phyloP scores from a whole-genome alignment of 2,888 invertebrate genomes.

The Oxycera nigricornis region DNA sequence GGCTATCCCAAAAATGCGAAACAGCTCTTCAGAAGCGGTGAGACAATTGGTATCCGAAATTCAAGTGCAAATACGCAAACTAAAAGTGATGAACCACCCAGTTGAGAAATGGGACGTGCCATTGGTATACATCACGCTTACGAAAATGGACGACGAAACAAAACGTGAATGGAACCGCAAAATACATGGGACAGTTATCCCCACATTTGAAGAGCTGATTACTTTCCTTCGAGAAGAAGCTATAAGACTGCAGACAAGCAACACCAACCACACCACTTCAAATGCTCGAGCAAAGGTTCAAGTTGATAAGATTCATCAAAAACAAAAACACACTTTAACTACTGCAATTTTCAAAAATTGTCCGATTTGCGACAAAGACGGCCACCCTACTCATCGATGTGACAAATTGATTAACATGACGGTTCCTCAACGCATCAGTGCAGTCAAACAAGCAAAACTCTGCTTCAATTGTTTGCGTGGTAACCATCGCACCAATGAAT shows the following conservation, averaged over 20 bases:
- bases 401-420: background rate
- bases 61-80: background rate
- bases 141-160: background rate
- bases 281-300: background rate
- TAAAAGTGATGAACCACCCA: background rate
- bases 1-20: background rate
- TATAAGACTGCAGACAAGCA: background rate
- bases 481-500: too few species aligned
- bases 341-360: background rate
- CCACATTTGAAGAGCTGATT: background rate
- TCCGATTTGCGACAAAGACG: background rate
- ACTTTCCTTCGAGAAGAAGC: background rate
- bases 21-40: background rate
- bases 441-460: background rate
- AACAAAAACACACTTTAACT: background rate
- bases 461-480: background rate
- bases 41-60: background rate
- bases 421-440: background rate
- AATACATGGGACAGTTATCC: background rate
- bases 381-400: background rate
- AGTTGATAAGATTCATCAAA: background rate
- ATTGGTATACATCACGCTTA: background rate
- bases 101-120: background rate
- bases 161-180: background rate
- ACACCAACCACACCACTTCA: background rate